Evolutionary conservation across 1,140 invertebrate genomes (phyloP).

Genomic region (Cyclargus thomasi): DNA sequence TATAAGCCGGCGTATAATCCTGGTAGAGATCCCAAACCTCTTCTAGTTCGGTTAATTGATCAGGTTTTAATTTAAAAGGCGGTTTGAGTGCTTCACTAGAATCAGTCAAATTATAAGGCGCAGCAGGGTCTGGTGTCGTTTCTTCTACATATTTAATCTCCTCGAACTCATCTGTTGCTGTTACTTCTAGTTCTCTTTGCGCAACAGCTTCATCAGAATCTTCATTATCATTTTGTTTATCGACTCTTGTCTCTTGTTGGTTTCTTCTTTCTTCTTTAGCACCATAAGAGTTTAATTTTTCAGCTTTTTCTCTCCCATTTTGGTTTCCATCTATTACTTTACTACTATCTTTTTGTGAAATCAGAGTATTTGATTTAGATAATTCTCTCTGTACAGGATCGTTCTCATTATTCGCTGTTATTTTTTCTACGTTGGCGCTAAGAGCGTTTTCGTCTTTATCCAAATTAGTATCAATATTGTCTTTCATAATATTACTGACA

Average conservation of each 20-base stretch:
- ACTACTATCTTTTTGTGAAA: conserved; percentile 15
- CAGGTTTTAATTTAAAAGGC: conserved; percentile 51
- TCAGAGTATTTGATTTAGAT: no score
- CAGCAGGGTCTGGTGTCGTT: conserved; percentile 57
- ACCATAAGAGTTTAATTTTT: conserved; percentile 23
- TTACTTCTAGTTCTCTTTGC: conserved; percentile 22
- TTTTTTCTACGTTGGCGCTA: no score
- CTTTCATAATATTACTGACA: no score
- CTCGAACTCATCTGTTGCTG: conserved; percentile 48
- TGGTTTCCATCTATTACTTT: conserved; percentile 28
- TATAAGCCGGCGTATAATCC: conserved; percentile 62
- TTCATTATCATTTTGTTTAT: not conserved
- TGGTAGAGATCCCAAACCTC: conserved; percentile 61
- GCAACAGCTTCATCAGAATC: no score
- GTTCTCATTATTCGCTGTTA: no score
- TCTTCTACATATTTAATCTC: conserved; percentile 45
- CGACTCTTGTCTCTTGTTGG: conserved; percentile 32
- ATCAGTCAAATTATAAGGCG: conserved; percentile 54
- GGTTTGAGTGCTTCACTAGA: conserved; percentile 56
- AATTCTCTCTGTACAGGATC: no score
- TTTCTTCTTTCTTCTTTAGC: conserved; percentile 25
- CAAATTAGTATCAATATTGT: no score
- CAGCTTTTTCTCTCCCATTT: conserved; percentile 31
- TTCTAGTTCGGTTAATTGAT: conserved; percentile 60
- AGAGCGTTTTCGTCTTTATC: no score